Conservation (phyloP, 35 echinoderm and acorn worm genomes). For the Diadema setosum region DNA sequence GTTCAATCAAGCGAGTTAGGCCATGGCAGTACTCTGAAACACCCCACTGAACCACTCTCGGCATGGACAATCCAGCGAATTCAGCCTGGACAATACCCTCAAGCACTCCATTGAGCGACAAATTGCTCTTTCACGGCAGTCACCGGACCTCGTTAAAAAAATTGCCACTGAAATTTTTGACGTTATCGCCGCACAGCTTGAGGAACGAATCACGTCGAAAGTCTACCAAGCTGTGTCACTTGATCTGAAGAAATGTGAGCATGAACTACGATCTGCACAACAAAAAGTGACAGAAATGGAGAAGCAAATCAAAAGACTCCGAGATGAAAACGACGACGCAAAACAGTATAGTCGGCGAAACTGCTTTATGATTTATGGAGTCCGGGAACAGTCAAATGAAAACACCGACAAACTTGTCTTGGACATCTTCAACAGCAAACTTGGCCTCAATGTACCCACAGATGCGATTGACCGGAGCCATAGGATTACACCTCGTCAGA, state of each 20-base stretch:
- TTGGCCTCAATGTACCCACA: neutral
- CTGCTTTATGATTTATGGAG: constrained; percentile 15
- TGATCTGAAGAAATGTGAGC: neutral
- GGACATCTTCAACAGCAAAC: neutral
- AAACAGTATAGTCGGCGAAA: constrained; percentile 9
- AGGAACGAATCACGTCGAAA: neutral
- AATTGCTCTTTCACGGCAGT: neutral
- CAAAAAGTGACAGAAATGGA: neutral
- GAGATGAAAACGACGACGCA: neutral
- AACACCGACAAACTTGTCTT: constrained; percentile 5
- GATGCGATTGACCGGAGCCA: no score
- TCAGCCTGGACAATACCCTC: neutral
- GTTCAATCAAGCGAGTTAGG: no score
- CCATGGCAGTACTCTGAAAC: no score
- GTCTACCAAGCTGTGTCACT: neutral
- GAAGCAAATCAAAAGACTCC: neutral
- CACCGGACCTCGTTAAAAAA: neutral
- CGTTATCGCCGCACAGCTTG: neutral
- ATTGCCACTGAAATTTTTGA: neutral
- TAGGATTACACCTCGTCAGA: no score
- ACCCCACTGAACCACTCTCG: no score
- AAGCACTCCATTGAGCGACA: neutral
- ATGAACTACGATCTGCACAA: neutral
- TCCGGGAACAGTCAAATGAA: neutral
- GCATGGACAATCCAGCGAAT: no score